Percentiles rank a stretch among this genome's conserved stretches.
These are phyloP conservation scores for Phylloscopus whistleri DNA, from an alignment of 2,113 vertebrate genomes.

Conservation along the genomic window DNA sequence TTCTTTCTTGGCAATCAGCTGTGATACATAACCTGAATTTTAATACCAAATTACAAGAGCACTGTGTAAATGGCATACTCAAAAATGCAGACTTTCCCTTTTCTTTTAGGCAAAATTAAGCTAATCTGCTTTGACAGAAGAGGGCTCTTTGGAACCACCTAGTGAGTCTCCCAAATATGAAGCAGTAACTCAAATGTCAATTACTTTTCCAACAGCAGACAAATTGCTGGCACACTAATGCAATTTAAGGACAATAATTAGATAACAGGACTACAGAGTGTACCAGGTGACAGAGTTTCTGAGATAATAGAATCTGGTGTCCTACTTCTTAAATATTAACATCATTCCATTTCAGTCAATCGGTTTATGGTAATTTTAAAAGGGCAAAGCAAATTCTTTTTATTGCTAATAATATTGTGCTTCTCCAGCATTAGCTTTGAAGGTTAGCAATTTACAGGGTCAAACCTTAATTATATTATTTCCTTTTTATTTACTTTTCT, in stretches of 20 bases:
- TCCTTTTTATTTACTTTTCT: conserved; percentile 61
- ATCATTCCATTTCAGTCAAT: conserved; percentile 80
- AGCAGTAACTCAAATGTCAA: conserved; percentile 80
- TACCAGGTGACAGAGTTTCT: conserved; percentile 79
- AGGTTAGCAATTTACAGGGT: conserved; percentile 74
- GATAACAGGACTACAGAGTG: conserved; percentile 80
- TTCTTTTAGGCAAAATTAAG: conserved; percentile 63
- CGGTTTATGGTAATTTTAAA: conserved; percentile 80
- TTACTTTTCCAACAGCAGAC: conserved; percentile 77
- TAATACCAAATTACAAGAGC: conserved; percentile 61
- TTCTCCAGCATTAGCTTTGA: conserved; percentile 73
- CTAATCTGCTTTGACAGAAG: conserved; percentile 73
- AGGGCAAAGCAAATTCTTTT: conserved; percentile 81
- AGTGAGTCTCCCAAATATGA: conserved; percentile 72
- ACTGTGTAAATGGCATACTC: conserved; percentile 1
- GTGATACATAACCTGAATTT: conserved; percentile 59
- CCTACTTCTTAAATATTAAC: conserved; percentile 82
- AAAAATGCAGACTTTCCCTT: conserved; percentile 1
- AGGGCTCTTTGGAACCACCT: conserved; percentile 68
- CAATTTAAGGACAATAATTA: conserved; percentile 82
- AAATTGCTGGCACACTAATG: conserved; percentile 79
- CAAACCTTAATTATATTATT: conserved; percentile 72
- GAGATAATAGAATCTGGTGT: conserved; percentile 82
- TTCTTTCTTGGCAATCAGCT: conserved; percentile 59
- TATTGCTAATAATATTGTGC: conserved; percentile 79